Evolutionary conservation across 2,113 vertebrate species (phyloP).

Genomic region (Sus scrofa): DNA sequence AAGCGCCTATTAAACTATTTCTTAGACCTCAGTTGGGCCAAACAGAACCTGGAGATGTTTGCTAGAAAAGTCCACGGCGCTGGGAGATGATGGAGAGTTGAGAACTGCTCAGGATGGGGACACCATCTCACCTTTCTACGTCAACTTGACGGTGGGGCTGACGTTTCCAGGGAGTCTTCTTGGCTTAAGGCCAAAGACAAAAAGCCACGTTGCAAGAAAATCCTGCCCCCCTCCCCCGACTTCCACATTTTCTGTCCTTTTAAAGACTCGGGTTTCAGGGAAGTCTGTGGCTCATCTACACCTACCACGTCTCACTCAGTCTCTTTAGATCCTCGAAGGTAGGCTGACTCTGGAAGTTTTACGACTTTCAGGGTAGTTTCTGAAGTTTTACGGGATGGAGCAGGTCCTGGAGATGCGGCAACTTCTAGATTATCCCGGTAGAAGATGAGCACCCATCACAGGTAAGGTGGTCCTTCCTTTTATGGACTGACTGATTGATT

Average conservation of each 20-base stretch:
- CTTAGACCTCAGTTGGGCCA: neutral
- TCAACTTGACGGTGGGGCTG: neutral
- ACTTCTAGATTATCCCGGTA: neutral
- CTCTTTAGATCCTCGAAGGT: neutral
- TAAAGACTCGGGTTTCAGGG: rapidly evolving
- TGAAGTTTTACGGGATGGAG: neutral
- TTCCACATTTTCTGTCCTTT: neutral
- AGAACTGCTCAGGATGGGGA: no score
- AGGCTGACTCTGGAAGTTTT: neutral
- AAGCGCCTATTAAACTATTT: neutral
- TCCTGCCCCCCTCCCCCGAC: no score
- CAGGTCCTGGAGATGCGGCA: neutral
- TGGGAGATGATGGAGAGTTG: neutral
- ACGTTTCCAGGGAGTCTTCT: neutral
- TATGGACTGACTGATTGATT: no score
- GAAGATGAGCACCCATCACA: rapidly evolving
- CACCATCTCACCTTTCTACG: rapidly evolving
- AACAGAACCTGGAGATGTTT: neutral
- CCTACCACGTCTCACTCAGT: rapidly evolving
- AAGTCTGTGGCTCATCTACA: rapidly evolving
- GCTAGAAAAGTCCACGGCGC: rapidly evolving
- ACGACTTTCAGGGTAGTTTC: neutral
- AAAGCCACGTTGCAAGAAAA: neutral
- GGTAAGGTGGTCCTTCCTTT: no score
- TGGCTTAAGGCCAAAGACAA: neutral